Conservation (phyloP, 2,113 vertebrate species). For the Chlorodrepanis virens region DNA sequence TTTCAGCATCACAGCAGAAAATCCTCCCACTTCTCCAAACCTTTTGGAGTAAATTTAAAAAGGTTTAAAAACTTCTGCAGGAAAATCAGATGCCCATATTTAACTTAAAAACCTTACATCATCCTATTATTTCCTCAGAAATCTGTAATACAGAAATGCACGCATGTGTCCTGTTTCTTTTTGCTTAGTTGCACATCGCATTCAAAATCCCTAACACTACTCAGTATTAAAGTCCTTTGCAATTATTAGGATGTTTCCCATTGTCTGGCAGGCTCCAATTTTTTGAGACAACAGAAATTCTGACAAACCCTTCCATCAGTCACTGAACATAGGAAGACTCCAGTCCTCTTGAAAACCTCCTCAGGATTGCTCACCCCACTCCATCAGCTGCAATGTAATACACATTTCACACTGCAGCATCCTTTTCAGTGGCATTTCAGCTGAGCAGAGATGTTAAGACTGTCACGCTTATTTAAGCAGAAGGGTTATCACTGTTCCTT, state of each 20-base stretch:
- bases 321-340: neutral
- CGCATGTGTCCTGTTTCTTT: neutral
- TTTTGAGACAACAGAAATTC: neutral
- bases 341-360: neutral
- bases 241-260: neutral
- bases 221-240: neutral
- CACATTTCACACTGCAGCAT: neutral
- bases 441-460: conserved; percentile 16
- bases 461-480: conserved; percentile 13
- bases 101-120: neutral
- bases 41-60: neutral
- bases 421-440: neutral
- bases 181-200: neutral
- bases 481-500: conserved; percentile 49
- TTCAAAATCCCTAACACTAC: neutral
- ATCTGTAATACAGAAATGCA: neutral
- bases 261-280: neutral
- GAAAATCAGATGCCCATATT: neutral
- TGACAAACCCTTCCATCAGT: neutral
- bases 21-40: neutral
- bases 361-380: neutral
- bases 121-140: neutral
- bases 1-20: neutral
- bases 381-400: neutral
- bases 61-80: neutral